phyloP scores from a whole-genome alignment of 2,888 invertebrate species.

The Ditula angustiorana region DNA sequence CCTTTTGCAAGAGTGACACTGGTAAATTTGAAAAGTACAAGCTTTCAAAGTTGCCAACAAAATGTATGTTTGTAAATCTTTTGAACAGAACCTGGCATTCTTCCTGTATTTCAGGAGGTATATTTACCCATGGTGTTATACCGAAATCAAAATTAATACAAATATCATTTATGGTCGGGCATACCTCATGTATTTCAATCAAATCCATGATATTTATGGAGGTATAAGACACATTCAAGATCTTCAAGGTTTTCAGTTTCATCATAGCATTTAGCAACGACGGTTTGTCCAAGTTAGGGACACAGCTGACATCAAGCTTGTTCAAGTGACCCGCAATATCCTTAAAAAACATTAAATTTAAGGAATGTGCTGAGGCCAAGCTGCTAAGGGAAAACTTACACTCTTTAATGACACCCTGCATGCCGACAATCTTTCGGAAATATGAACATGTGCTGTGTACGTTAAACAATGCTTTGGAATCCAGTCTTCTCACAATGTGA shows the following conservation, averaged over 20 bases:
- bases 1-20: slow-evolving; percentile 54
- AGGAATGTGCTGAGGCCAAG: slow-evolving; percentile 59
- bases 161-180: slow-evolving; percentile 66
- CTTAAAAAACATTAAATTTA: slow-evolving; percentile 61
- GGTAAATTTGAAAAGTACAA: slow-evolving; percentile 57
- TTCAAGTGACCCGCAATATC: slow-evolving; percentile 58
- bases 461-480: slow-evolving; percentile 55
- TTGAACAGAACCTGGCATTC: slow-evolving; percentile 62
- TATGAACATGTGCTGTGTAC: slow-evolving; percentile 59
- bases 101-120: slow-evolving; percentile 46
- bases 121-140: slow-evolving; percentile 42
- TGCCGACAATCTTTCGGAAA: slow-evolving; percentile 55
- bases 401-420: slow-evolving; percentile 55
- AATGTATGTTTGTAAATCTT: slow-evolving; percentile 65
- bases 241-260: slow-evolving; percentile 59
- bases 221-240: slow-evolving; percentile 69
- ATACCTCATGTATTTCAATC: slow-evolving; percentile 57
- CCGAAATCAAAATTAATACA: slow-evolving; percentile 62
- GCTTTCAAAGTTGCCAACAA: slow-evolving; percentile 57
- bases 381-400: slow-evolving; percentile 60
- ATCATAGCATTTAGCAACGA: slow-evolving; percentile 57
- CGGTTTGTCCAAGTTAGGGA: slow-evolving; percentile 61
- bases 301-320: slow-evolving; percentile 63
- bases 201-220: slow-evolving; percentile 64
- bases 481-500: slow-evolving; percentile 63